These are phyloP conservation scores for Gymnoscopelus microlampas DNA, from an alignment of 2,797 vertebrate genomes.

Conservation along the genomic window DNA sequence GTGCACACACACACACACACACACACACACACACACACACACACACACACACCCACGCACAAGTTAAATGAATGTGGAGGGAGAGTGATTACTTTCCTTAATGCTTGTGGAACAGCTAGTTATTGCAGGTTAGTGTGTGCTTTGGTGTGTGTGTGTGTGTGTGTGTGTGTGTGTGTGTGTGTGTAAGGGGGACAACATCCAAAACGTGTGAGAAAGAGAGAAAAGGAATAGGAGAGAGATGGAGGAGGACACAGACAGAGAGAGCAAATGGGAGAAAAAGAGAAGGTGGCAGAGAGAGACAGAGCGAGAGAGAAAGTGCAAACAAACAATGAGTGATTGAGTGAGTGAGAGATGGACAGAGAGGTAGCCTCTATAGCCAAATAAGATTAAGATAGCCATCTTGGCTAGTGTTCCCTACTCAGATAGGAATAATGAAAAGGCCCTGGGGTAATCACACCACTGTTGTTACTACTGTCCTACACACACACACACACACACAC, in stretches of 20 bases:
- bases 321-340: conserved; percentile 5
- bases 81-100: conserved; percentile 29
- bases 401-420: conserved; percentile 72
- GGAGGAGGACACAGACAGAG: not conserved
- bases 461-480: conserved; percentile 49
- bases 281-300: not conserved
- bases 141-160: conserved; percentile 14
- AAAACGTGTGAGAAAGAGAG: conserved; percentile 13
- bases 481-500: conserved; percentile 8
- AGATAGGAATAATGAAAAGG: conserved; percentile 78
- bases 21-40: conserved; percentile 12
- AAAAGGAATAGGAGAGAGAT: not conserved
- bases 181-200: not conserved
- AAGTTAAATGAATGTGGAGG: conserved; percentile 17
- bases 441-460: conserved; percentile 67
- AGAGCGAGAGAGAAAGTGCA: conserved; percentile 26
- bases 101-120: conserved; percentile 53
- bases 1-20: conserved; percentile 3
- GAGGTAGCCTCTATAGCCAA: conserved; percentile 69
- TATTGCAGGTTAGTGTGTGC: conserved; percentile 30
- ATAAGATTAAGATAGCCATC: conserved; percentile 82
- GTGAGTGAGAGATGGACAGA: conserved; percentile 29
- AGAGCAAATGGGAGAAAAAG: conserved; percentile 20
- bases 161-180: conserved; percentile 10
- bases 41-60: conserved; percentile 14